Evolutionary conservation across 2,113 vertebrate species (phyloP).

Genomic region (Pyxicephalus adspersus): DNA sequence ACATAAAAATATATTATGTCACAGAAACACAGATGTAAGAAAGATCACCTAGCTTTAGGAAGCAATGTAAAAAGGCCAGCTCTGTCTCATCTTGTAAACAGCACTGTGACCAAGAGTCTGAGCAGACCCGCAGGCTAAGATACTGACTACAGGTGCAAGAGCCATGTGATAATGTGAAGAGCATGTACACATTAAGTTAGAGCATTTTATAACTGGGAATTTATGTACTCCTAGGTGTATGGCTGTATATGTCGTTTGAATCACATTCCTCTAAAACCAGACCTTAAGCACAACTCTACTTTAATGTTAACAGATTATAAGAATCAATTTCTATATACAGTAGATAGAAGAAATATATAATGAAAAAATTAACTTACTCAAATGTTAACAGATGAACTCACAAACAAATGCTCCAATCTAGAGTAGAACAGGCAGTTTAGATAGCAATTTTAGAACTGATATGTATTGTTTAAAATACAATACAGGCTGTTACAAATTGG

Average conservation of each 20-base stretch:
- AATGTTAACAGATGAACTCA: too few relatives aligned
- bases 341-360: too few relatives aligned
- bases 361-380: too few relatives aligned
- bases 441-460: too few relatives aligned
- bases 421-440: too few relatives aligned
- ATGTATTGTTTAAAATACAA: too few relatives aligned
- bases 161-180: slow-evolving; percentile 53
- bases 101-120: slow-evolving; percentile 40
- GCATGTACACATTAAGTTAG: slow-evolving; percentile 29
- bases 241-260: neutral
- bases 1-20: too few relatives aligned
- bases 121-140: slow-evolving; percentile 29
- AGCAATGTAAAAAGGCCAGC: slow-evolving; percentile 1
- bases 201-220: slow-evolving; percentile 37
- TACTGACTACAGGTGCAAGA: slow-evolving; percentile 7
- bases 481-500: too few relatives aligned
- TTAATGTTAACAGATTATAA: too few relatives aligned
- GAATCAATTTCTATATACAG: too few relatives aligned
- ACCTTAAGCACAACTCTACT: too few relatives aligned
- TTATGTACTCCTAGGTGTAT: neutral
- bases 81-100: slow-evolving; percentile 50
- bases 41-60: slow-evolving; percentile 23
- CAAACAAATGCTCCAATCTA: too few relatives aligned
- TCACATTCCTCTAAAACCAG: neutral
- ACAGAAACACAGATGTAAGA: neutral